Base-by-base conservation (phyloP, 1,140 invertebrate species). In the Nephila pilipes region DNA sequence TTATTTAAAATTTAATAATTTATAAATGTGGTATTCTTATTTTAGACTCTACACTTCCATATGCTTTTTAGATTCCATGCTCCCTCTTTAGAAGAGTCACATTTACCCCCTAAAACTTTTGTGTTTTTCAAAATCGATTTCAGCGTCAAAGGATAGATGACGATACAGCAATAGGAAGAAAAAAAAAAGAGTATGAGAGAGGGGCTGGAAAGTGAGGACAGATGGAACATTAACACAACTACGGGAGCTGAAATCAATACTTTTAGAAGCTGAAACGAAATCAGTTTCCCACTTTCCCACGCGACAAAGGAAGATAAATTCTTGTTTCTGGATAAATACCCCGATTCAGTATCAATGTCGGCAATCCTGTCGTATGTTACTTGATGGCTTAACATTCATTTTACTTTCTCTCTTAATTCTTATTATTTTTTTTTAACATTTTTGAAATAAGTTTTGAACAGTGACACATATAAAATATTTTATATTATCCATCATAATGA, bases 161-260 rank as follows among this genome's bases (percentile, higher is more conserved):
- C 29, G 25, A 75, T 75, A 32, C 29, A 75, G 29, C 3, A 1
- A 32, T 32, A 6, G 69, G 4, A 20, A 18, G 18, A 16, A 75
- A 4, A 6, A 3, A 32, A 4, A 29, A 25, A 10, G 65, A 58
- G 20, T 14, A n/a, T n/a, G 38, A 38, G 63, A 63, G 63, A 65
- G 14, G 8, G 22, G 29, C 69, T 16, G 29, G 69, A 75, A 32
- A 75, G 69, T 18, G 69, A 36, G 29, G 29, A 75, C 69, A 18
- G 69, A 75, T 75, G 69, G 69, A 75, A 75, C 69, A 75, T 75
- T 75, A 75, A 75, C 69, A 75, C 69, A 75, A 75, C 69, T 75
- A 32, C 69, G 69, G 69, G 29, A 75, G 16, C 29, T 75, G 69
- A 75, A 75, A 75, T 75, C 69, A 75, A 75, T 75, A 75, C 29